phyloP scores from a whole-genome alignment of 2,113 vertebrate genomes.

The Penelope pileata region DNA sequence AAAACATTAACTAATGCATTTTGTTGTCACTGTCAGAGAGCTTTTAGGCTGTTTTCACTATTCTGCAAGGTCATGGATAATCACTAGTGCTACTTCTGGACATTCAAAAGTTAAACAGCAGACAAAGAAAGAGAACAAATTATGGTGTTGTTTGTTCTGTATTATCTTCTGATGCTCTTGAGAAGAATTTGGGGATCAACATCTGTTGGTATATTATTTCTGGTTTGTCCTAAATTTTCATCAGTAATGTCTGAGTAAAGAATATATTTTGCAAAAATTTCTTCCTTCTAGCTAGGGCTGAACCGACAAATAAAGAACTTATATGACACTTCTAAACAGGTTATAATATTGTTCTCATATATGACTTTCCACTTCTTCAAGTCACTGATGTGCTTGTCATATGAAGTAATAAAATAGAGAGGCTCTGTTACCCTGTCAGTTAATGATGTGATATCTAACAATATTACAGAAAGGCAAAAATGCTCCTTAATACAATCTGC shows the following conservation, averaged over 20 bases:
- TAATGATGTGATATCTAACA: conserved; percentile 4
- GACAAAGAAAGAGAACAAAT: not conserved
- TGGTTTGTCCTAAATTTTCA: not conserved
- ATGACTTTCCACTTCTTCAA: not conserved
- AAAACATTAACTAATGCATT: not conserved
- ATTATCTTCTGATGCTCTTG: not conserved
- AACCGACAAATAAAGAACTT: not conserved
- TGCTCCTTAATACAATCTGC: not conserved
- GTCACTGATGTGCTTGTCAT: not conserved
- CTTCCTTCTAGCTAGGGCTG: not conserved
- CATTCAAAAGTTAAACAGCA: not conserved
- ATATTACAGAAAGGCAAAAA: conserved; percentile 11
- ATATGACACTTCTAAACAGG: not conserved
- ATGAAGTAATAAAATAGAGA: not conserved
- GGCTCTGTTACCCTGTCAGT: not conserved
- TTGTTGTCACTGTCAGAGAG: not conserved
- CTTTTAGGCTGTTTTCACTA: not conserved
- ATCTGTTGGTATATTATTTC: not conserved
- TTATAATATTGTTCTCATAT: not conserved
- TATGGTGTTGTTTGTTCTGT: rapidly evolving
- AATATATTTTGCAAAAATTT: not conserved
- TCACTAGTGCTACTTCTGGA: not conserved
- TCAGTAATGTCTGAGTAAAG: not conserved
- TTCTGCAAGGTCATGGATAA: not conserved
- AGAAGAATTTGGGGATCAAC: not conserved